Evolutionary conservation across 2,797 vertebrate genomes (phyloP).

Genomic region (Molossus alvarezi): DNA sequence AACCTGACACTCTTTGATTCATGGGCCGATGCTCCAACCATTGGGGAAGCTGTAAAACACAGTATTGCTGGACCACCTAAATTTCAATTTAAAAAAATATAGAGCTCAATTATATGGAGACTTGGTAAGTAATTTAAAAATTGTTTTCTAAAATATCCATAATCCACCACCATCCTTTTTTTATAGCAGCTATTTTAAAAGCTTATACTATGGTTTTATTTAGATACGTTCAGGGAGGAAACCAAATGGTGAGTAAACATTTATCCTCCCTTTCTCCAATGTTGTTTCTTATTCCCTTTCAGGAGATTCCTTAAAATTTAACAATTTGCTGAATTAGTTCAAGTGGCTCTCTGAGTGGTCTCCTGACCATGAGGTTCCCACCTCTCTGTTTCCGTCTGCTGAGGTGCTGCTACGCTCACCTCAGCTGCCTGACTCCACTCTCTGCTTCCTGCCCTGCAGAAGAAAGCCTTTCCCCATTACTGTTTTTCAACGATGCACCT

Average conservation of each 20-base stretch:
- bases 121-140: background rate
- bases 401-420: background rate
- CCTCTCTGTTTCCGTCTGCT: background rate
- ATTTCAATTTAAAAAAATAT: constrained; percentile 58
- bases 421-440: background rate
- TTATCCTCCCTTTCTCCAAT: background rate
- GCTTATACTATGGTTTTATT: background rate
- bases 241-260: background rate
- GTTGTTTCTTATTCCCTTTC: background rate
- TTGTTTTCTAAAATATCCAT: background rate
- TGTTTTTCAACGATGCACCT: background rate
- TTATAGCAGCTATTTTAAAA: background rate
- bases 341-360: background rate
- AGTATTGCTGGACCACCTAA: background rate
- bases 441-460: background rate
- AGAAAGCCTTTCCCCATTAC: background rate
- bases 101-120: background rate
- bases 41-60: background rate
- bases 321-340: background rate
- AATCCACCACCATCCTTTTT: no score
- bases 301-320: background rate
- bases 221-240: constrained; percentile 21
- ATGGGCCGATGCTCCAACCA: no score
- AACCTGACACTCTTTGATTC: no score
- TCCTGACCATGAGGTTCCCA: background rate